These are phyloP conservation scores for Drosophila auraria DNA, from an alignment of 1,140 invertebrate species.

Conservation along the genomic window DNA sequence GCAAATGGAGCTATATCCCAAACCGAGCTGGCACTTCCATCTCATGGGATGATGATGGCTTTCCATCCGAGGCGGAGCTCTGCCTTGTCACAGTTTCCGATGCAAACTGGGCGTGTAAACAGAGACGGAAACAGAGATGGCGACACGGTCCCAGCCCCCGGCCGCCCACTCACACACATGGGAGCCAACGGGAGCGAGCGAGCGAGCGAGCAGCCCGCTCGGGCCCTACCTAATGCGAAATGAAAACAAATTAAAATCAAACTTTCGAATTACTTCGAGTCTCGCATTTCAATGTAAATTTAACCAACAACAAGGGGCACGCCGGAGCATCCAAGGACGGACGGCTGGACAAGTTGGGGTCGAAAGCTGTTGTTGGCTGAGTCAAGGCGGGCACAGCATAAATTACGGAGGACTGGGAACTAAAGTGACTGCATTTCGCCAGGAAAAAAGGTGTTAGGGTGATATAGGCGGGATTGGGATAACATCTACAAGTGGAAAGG, in stretches of 20 bases:
- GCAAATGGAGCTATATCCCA: slow-evolving; percentile 72
- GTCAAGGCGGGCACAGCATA: slow-evolving; percentile 32
- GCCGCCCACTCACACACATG: slow-evolving; percentile 20
- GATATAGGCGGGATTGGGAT: too few species aligned
- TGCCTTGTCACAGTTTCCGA: slow-evolving; percentile 68
- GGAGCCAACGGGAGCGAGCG: slow-evolving; percentile 3
- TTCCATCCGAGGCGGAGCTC: slow-evolving; percentile 33
- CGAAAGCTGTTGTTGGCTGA: slow-evolving; percentile 30
- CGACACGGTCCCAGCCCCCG: not conserved
- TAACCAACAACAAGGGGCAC: slow-evolving; percentile 72
- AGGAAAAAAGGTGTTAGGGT: slow-evolving; percentile 3
- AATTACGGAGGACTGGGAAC: slow-evolving; percentile 34
- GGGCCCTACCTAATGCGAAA: slow-evolving; percentile 78
- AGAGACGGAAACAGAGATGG: slow-evolving; percentile 25
- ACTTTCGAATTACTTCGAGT: slow-evolving; percentile 84
- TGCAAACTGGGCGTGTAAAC: slow-evolving; percentile 81
- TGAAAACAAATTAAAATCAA: slow-evolving; percentile 85
- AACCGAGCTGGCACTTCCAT: slow-evolving; percentile 9
- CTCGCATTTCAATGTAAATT: slow-evolving; percentile 84
- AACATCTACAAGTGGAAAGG: too few species aligned
- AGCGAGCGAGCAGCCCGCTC: slow-evolving; percentile 13
- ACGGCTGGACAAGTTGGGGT: slow-evolving; percentile 15
- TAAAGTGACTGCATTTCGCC: slow-evolving; percentile 16
- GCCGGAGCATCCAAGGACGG: slow-evolving; percentile 8
- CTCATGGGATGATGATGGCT: slow-evolving; percentile 29